Conservation (phyloP, 2,888 invertebrate species). For the Papilio demoleus region DNA sequence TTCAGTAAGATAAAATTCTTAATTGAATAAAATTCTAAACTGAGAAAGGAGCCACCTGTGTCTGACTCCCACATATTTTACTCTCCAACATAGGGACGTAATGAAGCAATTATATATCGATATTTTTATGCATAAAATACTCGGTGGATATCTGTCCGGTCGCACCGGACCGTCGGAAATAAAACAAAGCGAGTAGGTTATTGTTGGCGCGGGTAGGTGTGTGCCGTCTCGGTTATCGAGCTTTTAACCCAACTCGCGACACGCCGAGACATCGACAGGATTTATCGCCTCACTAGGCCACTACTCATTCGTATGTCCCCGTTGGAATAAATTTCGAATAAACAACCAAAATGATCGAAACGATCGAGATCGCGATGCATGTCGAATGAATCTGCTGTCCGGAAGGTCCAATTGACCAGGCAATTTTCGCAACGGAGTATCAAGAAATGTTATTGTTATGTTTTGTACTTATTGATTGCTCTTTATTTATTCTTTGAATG, state of each 20-base stretch:
- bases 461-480: slow-evolving; percentile 11
- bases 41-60: slow-evolving; percentile 68
- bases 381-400: slow-evolving; percentile 43
- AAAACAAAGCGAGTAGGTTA: slow-evolving; percentile 78
- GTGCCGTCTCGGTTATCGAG: slow-evolving; percentile 81
- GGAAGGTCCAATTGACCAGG: slow-evolving; percentile 41
- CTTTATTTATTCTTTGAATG: slow-evolving; percentile 8
- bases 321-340: slow-evolving; percentile 75
- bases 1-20: slow-evolving; percentile 51
- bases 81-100: slow-evolving; percentile 82
- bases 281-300: slow-evolving; percentile 81
- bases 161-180: slow-evolving; percentile 71
- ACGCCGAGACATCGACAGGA: slow-evolving; percentile 79
- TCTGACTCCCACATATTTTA: slow-evolving; percentile 82
- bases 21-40: slow-evolving; percentile 44
- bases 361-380: slow-evolving; percentile 48
- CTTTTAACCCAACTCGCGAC: slow-evolving; percentile 82
- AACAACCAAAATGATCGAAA: slow-evolving; percentile 73
- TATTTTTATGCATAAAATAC: slow-evolving; percentile 84
- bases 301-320: slow-evolving; percentile 80
- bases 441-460: slow-evolving; percentile 5
- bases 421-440: slow-evolving; percentile 37
- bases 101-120: slow-evolving; percentile 84
- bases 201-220: slow-evolving; percentile 81
- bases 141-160: slow-evolving; percentile 78